phyloP scores from a whole-genome alignment of 1,140 invertebrate species.

The Diachasmimorpha longicaudata region DNA sequence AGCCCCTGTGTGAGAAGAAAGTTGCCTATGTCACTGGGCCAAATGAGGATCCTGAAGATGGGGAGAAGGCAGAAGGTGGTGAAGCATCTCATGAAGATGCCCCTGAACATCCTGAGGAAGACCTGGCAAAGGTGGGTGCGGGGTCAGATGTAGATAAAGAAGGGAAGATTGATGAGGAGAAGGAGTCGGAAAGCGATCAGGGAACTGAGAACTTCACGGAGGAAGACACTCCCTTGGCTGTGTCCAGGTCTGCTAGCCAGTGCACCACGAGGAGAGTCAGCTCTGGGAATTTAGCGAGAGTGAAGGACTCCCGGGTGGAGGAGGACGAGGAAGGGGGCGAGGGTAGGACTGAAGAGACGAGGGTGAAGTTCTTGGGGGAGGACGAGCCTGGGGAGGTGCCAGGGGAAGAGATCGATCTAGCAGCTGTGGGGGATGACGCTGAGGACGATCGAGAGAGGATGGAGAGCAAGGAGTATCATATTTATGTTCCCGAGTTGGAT shows the following conservation, averaged over 20 bases:
- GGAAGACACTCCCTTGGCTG: conserved; percentile 22
- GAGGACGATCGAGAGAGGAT: background rate
- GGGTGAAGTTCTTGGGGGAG: background rate
- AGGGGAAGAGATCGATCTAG: background rate
- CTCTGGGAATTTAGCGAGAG: conserved; percentile 25
- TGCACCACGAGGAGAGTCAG: conserved; percentile 30
- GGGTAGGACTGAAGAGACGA: background rate
- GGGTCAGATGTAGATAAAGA: too few relatives aligned
- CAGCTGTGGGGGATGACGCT: background rate
- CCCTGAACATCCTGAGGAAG: too few relatives aligned
- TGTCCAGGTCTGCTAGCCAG: conserved; percentile 33
- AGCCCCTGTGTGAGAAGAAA: conserved; percentile 29
- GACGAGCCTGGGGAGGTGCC: conserved; percentile 2
- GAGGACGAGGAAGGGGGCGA: conserved; percentile 8
- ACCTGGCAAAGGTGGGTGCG: too few relatives aligned
- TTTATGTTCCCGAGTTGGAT: conserved; percentile 28
- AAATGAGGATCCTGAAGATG: background rate
- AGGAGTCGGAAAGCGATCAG: conserved; percentile 13
- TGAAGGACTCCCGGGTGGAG: conserved; percentile 9
- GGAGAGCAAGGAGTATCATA: conserved; percentile 27
- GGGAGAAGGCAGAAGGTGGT: background rate
- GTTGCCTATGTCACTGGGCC: conserved; percentile 23
- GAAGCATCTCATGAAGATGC: background rate
- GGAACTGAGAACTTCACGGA: conserved; percentile 14
- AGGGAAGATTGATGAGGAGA: conserved; percentile 6